Evolutionary conservation across 2,113 vertebrate species (phyloP), one percentile per base, ranked within the genome.

Genomic region (Hydrochoerus hydrochaeris): DNA sequence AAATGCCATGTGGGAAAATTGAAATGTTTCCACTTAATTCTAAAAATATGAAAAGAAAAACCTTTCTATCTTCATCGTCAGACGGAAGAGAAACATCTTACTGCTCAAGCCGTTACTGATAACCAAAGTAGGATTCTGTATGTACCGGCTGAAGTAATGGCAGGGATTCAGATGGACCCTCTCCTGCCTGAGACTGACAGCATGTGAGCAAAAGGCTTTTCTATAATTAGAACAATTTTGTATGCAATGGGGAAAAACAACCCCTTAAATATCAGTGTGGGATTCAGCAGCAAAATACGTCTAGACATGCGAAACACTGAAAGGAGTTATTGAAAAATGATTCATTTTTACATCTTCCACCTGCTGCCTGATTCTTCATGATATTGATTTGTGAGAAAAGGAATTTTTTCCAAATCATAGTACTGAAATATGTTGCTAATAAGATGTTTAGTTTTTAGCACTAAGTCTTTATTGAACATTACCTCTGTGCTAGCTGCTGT

Each of bases 331-430:
- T 97, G 96, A 93, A 95, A 96, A 97, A 82, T 88, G 58, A 95
- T 97, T 98, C 54, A 97, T 80, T 97, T 97, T 97, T 97, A 94
- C 62, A 88, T 96, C 67, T 19, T 95, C 83, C 95, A 98, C 96
- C 67, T 97, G 69, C 65, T 91, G 75, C 49, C 57, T 94, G 62
- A 94, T 96, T 92, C 67, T 97, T 97, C 49, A 14, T 71, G 22
- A 38, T 97, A 95, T 13, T 88, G 69, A 96, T 97, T 97, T 98
- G 88, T 92, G 83, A 96, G 88, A 92, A 38, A 96, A 97, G 96
- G 22, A 90, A 77, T 67, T 41, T 14, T 95, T 97, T 78, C 81
- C 6, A 93, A 97, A 75, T n/a, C 90, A 88, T 62, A 81, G 5
- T 95, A 73, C 46, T 19, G n/a, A 91, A 81, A 88, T 94, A 46